Evolutionary conservation across 2,888 invertebrate genomes (phyloP).

Genomic region (Hololepta plana): DNA sequence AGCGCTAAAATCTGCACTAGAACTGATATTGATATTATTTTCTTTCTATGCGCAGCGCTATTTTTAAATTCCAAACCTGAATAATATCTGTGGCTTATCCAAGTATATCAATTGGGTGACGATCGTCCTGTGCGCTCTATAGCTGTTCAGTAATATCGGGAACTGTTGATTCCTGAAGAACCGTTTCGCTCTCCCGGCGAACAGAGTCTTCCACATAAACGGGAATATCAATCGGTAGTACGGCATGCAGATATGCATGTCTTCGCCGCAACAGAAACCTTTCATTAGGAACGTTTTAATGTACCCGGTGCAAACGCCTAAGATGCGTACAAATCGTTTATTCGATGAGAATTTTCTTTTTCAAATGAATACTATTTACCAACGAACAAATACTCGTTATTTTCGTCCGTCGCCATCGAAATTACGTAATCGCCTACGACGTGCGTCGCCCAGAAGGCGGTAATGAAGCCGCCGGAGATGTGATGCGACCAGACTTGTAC

Average conservation of each 20-base stretch:
- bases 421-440: conserved; percentile 45
- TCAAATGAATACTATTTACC: conserved; percentile 27
- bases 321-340: conserved; percentile 1
- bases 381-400: conserved; percentile 54
- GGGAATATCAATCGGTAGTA: conserved; percentile 47
- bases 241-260: conserved; percentile 40
- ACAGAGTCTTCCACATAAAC: conserved; percentile 48
- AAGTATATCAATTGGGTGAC: conserved; percentile 49
- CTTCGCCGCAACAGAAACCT: conserved; percentile 38
- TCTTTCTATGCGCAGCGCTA: conserved; percentile 2
- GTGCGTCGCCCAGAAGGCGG: conserved; percentile 52
- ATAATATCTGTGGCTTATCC: conserved; percentile 42
- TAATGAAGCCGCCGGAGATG: conserved; percentile 49
- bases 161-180: conserved; percentile 37
- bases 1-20: conserved; percentile 37
- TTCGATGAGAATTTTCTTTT: not conserved
- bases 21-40: conserved; percentile 15
- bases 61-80: conserved; percentile 44
- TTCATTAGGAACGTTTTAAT: conserved; percentile 62
- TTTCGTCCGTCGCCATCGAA: conserved; percentile 48
- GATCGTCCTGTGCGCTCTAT: conserved; percentile 50
- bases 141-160: conserved; percentile 49
- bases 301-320: conserved; percentile 47
- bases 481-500: conserved; percentile 73
- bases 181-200: conserved; percentile 50